Evolutionary conservation across 2,797 vertebrate genomes (phyloP).

Genomic region (Alosa sapidissima): DNA sequence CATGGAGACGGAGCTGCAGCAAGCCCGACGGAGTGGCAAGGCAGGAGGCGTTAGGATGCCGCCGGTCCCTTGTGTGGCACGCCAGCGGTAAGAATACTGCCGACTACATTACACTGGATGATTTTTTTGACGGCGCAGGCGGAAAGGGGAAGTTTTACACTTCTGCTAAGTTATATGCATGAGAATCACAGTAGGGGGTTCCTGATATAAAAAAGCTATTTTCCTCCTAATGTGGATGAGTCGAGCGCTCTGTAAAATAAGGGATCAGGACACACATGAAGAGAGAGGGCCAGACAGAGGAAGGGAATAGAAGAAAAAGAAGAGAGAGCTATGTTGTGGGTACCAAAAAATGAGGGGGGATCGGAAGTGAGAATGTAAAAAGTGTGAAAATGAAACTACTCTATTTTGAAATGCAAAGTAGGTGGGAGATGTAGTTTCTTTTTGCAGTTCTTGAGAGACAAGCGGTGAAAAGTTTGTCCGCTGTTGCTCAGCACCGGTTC

Average conservation of each 20-base stretch:
- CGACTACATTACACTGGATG: not conserved
- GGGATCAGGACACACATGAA: not conserved
- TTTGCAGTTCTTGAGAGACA: not conserved
- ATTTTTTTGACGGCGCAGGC: not conserved
- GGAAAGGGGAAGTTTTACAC: not conserved
- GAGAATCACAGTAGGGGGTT: not conserved
- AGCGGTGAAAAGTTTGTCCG: not conserved
- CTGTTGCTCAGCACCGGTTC: not conserved
- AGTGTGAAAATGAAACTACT: not conserved
- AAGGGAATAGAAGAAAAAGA: not conserved
- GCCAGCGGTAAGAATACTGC: not conserved
- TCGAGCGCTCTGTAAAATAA: not conserved
- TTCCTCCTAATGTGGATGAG: not conserved
- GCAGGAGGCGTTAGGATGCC: not conserved
- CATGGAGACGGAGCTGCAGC: conserved; percentile 10
- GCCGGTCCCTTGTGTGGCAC: not conserved
- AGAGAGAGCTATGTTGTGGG: not conserved
- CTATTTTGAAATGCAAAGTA: not conserved
- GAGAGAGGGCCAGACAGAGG: not conserved
- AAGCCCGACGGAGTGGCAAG: not conserved
- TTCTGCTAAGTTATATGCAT: not conserved
- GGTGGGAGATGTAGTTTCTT: not conserved
- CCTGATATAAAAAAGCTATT: not conserved
- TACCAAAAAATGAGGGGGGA: not conserved
- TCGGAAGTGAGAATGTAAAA: not conserved